Base-by-base conservation (phyloP, 2,888 invertebrate genomes). In the Heliconius ismenius region DNA sequence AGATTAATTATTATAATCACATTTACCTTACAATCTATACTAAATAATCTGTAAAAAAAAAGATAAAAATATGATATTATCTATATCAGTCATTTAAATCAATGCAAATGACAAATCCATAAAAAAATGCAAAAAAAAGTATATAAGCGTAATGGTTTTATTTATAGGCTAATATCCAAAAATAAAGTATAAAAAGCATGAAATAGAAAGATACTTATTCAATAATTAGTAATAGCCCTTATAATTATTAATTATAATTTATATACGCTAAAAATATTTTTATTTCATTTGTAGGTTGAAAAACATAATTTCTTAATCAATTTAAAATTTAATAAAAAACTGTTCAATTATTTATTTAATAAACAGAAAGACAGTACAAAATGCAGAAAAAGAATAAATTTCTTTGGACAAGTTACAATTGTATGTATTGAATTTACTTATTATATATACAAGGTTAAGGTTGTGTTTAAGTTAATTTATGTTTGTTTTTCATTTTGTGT, bases 81-180 rank as follows among this genome's bases (percentile, higher is more conserved):
- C 32, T 70, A 58, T 70, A 70, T 70, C 58, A 58, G 70, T 58
- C 70, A 70, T 58, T 70, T 58, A 58, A 70, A 58, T 58, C 28
- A 70, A 70, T 70, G 70, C 32, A 54, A 70, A 70, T 58, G 70
- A 58, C 70, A n/a, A 70, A 32, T 26, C 15, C 7, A 70, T 32
- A 70, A 54, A 70, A 70, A 70, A n/a, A 32, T 70, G 70, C 70
- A 3, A 24, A 70, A 70, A 54, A 70, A 70, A 70, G 15, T 70
- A n/a, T 70, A 70, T 24, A 70, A 70, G 70, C 70, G 32, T 70
- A 70, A 58, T 58, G 32, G 24, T 70, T 58, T 54, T 54, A 36
- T 32, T 70, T n/a, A 58, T 32, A 58, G 58, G 11, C 58, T 58
- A 58, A 36, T 7, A 28, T 62, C 4, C 13, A 13, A 69, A 54